Conservation (phyloP, 1,140 invertebrate species). For the Portunus trituberculatus region DNA sequence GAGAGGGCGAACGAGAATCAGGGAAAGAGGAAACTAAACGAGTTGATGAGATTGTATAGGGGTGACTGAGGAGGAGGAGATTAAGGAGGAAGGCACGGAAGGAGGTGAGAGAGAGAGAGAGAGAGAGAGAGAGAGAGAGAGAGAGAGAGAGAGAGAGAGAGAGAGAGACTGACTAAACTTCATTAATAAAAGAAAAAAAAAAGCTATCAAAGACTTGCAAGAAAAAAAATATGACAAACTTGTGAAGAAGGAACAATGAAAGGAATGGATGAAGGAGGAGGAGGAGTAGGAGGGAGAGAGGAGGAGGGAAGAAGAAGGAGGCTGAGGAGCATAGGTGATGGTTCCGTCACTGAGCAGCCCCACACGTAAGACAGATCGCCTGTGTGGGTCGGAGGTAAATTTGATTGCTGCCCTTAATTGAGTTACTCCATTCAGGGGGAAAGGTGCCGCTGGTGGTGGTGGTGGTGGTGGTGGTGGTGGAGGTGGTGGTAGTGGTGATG, state of each 20-base stretch:
- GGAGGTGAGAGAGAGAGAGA: background rate
- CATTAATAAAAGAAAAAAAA: too few relatives aligned
- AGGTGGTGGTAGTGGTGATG: too few relatives aligned
- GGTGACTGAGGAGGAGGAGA: background rate
- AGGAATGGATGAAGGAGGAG: background rate
- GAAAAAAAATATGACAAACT: too few relatives aligned
- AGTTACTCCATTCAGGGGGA: background rate
- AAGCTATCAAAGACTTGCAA: too few relatives aligned
- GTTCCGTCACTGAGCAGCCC: background rate
- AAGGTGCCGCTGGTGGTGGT: background rate
- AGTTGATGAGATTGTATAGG: background rate
- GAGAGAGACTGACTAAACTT: too few relatives aligned
- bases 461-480: background rate
- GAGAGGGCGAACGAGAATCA: background rate
- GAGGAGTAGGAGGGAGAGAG: background rate
- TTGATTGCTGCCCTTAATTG: background rate
- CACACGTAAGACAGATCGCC: background rate
- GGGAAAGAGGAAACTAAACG: background rate
- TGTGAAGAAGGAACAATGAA: background rate
- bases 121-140: background rate
- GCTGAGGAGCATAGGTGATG: background rate
- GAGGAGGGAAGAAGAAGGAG: background rate
- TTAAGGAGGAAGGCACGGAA: background rate
- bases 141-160: background rate
- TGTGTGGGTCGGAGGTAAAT: constrained; percentile 9